phyloP scores from a whole-genome alignment of 2,888 invertebrate genomes.

The Chrysolina haemoptera region DNA sequence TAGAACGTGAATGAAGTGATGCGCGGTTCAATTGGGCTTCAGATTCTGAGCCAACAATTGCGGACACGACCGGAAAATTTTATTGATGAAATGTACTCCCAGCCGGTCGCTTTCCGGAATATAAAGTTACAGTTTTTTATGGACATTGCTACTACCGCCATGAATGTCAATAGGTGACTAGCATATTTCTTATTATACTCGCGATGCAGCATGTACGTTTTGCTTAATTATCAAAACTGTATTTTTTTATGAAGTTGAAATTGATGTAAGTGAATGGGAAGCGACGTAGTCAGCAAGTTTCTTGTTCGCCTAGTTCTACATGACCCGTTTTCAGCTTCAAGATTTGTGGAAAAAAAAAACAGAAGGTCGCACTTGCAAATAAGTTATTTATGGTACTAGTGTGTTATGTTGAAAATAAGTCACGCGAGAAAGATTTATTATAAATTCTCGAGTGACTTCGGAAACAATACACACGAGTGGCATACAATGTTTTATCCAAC shows the following conservation, averaged over 20 bases:
- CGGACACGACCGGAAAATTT: constrained; percentile 63
- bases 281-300: no score
- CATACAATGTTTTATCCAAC: no score
- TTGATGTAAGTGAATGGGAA: no score
- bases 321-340: no score
- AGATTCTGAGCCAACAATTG: constrained; percentile 58
- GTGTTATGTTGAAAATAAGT: no score
- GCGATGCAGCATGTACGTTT: constrained; percentile 5
- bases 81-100: constrained; percentile 64
- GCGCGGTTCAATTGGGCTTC: constrained; percentile 58
- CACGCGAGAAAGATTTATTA: no score
- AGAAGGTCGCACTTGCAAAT: background rate
- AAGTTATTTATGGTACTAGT: no score
- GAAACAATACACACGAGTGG: no score
- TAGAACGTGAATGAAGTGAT: constrained; percentile 55
- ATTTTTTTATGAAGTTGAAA: no score
- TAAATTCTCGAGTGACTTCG: no score
- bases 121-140: constrained; percentile 60
- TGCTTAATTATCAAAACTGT: background rate
- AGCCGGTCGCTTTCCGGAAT: constrained; percentile 60
- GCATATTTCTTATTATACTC: constrained; percentile 3
- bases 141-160: constrained; percentile 50
- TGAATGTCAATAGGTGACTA: constrained; percentile 50
- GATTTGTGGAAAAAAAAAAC: no score
- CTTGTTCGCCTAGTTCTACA: no score